phyloP scores from a whole-genome alignment of 2,797 vertebrate genomes.

The Odontamblyopus lacepedii region DNA sequence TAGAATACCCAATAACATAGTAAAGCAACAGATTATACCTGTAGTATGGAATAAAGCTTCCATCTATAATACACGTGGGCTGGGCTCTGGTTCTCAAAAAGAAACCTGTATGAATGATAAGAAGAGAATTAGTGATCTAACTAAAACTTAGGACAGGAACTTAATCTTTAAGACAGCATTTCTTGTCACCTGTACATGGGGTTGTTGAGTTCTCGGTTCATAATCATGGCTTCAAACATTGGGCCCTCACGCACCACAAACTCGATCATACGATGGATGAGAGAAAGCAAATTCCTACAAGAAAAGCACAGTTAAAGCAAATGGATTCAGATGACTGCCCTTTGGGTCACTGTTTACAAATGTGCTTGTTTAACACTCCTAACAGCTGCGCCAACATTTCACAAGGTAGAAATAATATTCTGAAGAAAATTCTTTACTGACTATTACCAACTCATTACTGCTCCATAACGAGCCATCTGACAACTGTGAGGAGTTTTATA shows the following conservation, averaged over 20 bases:
- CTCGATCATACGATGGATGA: constrained; percentile 99
- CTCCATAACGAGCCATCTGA: neutral
- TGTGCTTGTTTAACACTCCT: constrained; percentile 44
- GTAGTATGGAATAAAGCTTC: constrained; percentile 97
- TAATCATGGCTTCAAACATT: constrained; percentile 99
- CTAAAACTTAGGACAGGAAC: neutral
- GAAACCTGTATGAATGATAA: constrained; percentile 81
- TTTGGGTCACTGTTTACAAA: constrained; percentile 50
- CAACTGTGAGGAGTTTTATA: constrained; percentile 34
- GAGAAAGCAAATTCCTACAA: constrained; percentile 99
- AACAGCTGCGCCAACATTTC: constrained; percentile 14
- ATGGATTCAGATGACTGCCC: constrained; percentile 89
- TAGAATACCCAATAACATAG: neutral
- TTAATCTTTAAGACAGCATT: too few species aligned
- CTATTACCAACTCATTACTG: neutral
- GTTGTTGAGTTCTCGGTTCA: constrained; percentile 99
- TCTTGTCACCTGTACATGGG: constrained; percentile 93
- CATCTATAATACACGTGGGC: constrained; percentile 98
- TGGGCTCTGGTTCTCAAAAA: constrained; percentile 99
- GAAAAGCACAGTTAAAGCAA: constrained; percentile 99
- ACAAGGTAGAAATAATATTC: neutral
- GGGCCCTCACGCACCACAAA: constrained; percentile 99
- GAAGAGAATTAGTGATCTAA: neutral
- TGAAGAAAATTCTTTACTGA: too few species aligned
- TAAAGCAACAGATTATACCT: constrained; percentile 71